phyloP scores from a whole-genome alignment of 1,140 invertebrate genomes.

The Pseudomyrmex sp. region DNA sequence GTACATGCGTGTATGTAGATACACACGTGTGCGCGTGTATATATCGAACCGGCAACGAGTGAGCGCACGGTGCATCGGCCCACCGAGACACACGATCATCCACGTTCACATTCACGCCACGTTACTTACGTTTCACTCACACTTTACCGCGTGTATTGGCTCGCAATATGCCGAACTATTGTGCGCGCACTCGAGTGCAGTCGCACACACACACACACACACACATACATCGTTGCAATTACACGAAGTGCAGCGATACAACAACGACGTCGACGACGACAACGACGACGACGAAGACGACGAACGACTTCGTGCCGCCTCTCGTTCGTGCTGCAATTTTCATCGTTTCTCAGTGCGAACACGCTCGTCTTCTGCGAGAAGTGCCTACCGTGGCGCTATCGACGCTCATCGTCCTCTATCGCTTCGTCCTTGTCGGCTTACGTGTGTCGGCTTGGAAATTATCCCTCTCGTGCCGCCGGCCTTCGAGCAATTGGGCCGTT shows the following conservation, averaged over 20 bases:
- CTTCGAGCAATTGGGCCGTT: slow-evolving; percentile 54
- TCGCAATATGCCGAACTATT: slow-evolving; percentile 53
- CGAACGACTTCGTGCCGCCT: slow-evolving; percentile 59
- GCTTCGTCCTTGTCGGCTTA: slow-evolving; percentile 51
- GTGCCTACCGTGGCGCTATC: slow-evolving; percentile 63
- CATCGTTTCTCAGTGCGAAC: slow-evolving; percentile 53
- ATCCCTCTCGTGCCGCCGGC: slow-evolving; percentile 49
- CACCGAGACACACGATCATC: slow-evolving; percentile 43
- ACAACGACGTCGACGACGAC: no score
- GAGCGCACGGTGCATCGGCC: slow-evolving; percentile 5
- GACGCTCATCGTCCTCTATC: slow-evolving; percentile 59
- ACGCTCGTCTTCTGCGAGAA: slow-evolving; percentile 34
- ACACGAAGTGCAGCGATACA: neutral
- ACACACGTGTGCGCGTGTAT: neutral
- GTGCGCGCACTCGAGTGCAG: slow-evolving; percentile 11
- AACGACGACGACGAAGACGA: neutral
- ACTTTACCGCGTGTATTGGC: slow-evolving; percentile 31
- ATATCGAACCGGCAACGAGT: neutral
- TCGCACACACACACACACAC: neutral
- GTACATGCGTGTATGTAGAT: neutral
- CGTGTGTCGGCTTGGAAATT: slow-evolving; percentile 46
- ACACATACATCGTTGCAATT: no score
- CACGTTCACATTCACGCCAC: slow-evolving; percentile 10
- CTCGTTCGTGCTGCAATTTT: slow-evolving; percentile 68
- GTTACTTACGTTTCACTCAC: slow-evolving; percentile 18